A percentile compares a stretch with the other conserved stretches of the same genome.
These are phyloP conservation scores for Gobio gobio DNA, from an alignment of 2,113 vertebrate genomes.

Conservation along the genomic window DNA sequence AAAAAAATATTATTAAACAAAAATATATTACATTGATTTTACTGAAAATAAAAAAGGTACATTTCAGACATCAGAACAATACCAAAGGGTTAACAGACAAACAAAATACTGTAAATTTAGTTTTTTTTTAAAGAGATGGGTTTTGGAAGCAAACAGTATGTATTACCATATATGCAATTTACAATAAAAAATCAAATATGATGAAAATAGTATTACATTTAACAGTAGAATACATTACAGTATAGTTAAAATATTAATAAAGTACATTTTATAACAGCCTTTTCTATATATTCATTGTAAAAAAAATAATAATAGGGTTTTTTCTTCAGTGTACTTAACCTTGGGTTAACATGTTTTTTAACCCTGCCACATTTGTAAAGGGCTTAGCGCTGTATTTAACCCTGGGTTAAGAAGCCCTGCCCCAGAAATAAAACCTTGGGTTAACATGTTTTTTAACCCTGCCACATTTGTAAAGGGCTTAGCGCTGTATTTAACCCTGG, in stretches of 20 bases:
- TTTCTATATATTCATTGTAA: not conserved
- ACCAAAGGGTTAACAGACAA: too few relatives aligned
- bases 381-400: not conserved
- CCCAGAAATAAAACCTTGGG: slow-evolving; percentile 13
- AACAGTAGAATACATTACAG: not conserved
- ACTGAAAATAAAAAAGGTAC: too few relatives aligned
- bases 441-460: not conserved
- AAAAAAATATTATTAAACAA: too few relatives aligned
- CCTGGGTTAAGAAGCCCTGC: not conserved
- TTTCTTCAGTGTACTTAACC: not conserved
- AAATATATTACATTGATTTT: too few relatives aligned
- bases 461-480: not conserved
- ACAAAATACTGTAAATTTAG: not conserved
- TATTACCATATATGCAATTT: not conserved
- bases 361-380: not conserved
- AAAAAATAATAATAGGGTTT: not conserved
- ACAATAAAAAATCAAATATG: not conserved
- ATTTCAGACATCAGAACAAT: too few relatives aligned
- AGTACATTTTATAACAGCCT: not conserved
- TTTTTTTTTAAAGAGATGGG: not conserved
- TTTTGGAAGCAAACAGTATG: not conserved
- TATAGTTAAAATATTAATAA: not conserved
- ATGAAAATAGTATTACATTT: not conserved
- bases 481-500: not conserved
- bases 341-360: not conserved